These are phyloP conservation scores for Chromobotia macracanthus DNA, from an alignment of 2,797 vertebrate genomes.

Conservation along the genomic window DNA sequence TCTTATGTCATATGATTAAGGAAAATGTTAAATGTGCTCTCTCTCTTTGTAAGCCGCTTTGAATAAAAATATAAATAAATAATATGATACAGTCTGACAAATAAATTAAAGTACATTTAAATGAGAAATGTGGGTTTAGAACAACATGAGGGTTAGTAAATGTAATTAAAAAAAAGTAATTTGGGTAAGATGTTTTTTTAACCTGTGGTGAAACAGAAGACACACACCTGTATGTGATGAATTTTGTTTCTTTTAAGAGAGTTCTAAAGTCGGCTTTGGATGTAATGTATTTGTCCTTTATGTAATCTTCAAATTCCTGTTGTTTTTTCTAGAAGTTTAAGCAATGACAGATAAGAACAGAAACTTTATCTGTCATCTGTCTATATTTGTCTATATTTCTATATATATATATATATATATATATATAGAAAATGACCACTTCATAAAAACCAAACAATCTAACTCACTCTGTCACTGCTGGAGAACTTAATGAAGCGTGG, in stretches of 20 bases:
- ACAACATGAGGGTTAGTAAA: too few relatives aligned
- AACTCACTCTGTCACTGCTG: conserved; percentile 92
- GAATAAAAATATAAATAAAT: too few relatives aligned
- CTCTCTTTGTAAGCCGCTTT: too few relatives aligned
- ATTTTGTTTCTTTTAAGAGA: conserved; percentile 97
- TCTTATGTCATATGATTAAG: too few relatives aligned
- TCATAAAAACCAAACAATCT: not conserved
- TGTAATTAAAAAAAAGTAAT: not conserved
- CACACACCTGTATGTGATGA: conserved; percentile 93
- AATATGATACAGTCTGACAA: too few relatives aligned
- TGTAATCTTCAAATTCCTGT: conserved; percentile 98
- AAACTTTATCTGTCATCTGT: conserved; percentile 87
- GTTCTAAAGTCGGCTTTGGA: conserved; percentile 99
- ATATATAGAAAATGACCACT: not conserved
- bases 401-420: not conserved
- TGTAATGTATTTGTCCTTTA: conserved; percentile 98
- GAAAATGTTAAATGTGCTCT: too few relatives aligned
- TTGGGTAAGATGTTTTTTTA: too few relatives aligned
- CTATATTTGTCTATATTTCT: too few relatives aligned
- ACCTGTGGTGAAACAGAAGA: not conserved
- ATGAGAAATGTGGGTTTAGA: too few relatives aligned
- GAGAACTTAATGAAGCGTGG: conserved; percentile 99
- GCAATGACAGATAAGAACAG: not conserved
- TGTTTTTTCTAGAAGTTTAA: conserved; percentile 87
- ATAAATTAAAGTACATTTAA: too few relatives aligned